These are phyloP conservation scores for Sebastes schlegelii DNA, from an alignment of 2,113 vertebrate species.

Conservation along the genomic window DNA sequence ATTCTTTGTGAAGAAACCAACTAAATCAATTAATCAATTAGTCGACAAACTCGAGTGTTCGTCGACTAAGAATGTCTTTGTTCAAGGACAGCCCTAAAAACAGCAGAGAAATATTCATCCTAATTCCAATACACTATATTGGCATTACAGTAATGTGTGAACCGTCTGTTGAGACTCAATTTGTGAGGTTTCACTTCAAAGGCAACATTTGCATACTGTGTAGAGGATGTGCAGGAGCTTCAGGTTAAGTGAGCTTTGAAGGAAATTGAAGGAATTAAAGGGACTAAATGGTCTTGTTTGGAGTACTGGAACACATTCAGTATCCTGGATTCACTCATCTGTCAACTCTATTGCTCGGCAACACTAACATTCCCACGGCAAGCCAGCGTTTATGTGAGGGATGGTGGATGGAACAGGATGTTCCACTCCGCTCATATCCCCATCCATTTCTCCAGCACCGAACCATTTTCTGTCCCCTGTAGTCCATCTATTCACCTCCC, in stretches of 20 bases:
- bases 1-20: too few relatives aligned
- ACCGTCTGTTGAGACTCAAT: constrained; percentile 21
- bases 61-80: too few relatives aligned
- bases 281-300: constrained; percentile 60
- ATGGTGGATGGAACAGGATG: constrained; percentile 74
- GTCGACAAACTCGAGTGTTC: too few relatives aligned
- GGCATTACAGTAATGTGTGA: constrained; percentile 22
- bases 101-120: not conserved
- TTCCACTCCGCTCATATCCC: constrained; percentile 70
- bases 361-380: constrained; percentile 59
- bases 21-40: too few relatives aligned
- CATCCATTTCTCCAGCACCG: constrained; percentile 71
- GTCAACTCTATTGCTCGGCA: constrained; percentile 48
- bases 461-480: constrained; percentile 63
- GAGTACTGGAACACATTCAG: constrained; percentile 38
- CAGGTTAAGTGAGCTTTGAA: constrained; percentile 60
- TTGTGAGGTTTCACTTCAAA: constrained; percentile 60
- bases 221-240: constrained; percentile 21
- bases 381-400: constrained; percentile 26
- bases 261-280: constrained; percentile 58
- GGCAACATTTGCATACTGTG: constrained; percentile 55
- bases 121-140: not conserved
- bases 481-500: constrained; percentile 52
- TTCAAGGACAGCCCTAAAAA: too few relatives aligned
- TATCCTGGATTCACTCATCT: constrained; percentile 64